These are phyloP conservation scores for Chaitophorus viminalis DNA, from an alignment of 2,888 invertebrate genomes.

Conservation along the genomic window DNA sequence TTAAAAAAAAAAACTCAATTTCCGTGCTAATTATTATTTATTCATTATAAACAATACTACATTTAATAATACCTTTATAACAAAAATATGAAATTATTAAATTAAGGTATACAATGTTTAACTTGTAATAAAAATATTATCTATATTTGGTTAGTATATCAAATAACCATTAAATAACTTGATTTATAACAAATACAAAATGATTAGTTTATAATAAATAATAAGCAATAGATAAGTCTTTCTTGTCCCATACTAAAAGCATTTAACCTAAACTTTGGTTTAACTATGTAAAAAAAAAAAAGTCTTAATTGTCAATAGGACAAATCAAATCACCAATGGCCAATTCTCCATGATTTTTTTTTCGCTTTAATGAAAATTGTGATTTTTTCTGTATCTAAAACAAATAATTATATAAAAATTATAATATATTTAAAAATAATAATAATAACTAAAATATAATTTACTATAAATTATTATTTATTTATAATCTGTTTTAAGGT, in stretches of 20 bases:
- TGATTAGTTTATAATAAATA: background rate
- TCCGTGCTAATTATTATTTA: background rate
- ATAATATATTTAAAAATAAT: background rate
- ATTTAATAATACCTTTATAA: background rate
- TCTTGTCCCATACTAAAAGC: constrained; percentile 43
- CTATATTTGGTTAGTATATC: background rate
- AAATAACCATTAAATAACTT: background rate
- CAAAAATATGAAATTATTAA: background rate
- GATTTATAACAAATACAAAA: background rate
- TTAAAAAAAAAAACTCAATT: background rate
- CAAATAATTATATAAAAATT: constrained; percentile 44
- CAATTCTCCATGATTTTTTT: constrained; percentile 81
- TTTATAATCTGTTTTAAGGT: background rate
- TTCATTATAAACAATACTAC: background rate
- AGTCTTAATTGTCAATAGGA: constrained; percentile 72
- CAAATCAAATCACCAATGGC: constrained; percentile 89
- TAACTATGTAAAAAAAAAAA: constrained; percentile 24
- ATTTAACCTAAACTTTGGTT: constrained; percentile 54
- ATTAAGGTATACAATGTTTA: background rate
- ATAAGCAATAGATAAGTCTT: constrained; percentile 52
- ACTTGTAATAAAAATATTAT: background rate
- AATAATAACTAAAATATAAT: background rate
- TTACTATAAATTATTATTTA: background rate
- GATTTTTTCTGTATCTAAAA: constrained; percentile 83
- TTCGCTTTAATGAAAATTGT: constrained; percentile 85